Conservation (phyloP, 2,888 invertebrate genomes). For the Agrotis clavis region DNA sequence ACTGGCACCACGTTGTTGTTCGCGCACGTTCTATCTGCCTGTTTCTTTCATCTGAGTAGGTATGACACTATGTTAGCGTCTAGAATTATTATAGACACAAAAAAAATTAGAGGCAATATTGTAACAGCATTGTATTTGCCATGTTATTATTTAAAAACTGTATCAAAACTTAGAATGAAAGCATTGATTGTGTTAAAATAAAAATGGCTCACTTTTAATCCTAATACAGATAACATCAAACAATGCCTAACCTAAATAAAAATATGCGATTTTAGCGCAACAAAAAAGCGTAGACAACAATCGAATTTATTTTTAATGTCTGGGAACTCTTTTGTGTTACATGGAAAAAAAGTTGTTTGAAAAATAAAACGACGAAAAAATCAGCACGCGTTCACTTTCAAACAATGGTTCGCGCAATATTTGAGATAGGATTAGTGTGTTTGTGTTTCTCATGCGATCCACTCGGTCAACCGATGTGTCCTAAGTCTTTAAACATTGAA, state of each 20-base stretch:
- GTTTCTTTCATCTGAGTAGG: too few species aligned
- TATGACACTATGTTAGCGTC: not conserved
- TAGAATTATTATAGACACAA: too few species aligned
- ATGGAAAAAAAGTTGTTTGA: slow-evolving; percentile 60
- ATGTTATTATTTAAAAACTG: slow-evolving; percentile 3
- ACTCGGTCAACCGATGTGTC: slow-evolving; percentile 51
- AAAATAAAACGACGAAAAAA: slow-evolving; percentile 61
- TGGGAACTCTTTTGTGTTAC: slow-evolving; percentile 66
- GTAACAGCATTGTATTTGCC: not conserved
- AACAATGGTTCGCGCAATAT: slow-evolving; percentile 82
- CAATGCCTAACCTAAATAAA: slow-evolving; percentile 50
- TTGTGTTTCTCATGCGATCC: slow-evolving; percentile 85
- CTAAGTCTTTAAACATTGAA: slow-evolving; percentile 46
- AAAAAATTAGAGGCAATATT: not conserved
- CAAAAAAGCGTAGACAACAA: slow-evolving; percentile 66
- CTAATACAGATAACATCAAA: slow-evolving; percentile 55
- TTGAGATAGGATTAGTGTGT: slow-evolving; percentile 84
- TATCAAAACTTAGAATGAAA: slow-evolving; percentile 31
- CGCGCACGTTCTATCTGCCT: too few species aligned
- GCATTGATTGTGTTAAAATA: slow-evolving; percentile 26
- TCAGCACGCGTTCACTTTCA: slow-evolving; percentile 77
- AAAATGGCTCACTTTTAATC: slow-evolving; percentile 43
- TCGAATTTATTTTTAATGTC: slow-evolving; percentile 68
- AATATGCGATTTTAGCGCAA: slow-evolving; percentile 31
- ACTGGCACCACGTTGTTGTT: too few species aligned